phyloP scores from a whole-genome alignment of 1,140 invertebrate species.

The Thrips palmi region DNA sequence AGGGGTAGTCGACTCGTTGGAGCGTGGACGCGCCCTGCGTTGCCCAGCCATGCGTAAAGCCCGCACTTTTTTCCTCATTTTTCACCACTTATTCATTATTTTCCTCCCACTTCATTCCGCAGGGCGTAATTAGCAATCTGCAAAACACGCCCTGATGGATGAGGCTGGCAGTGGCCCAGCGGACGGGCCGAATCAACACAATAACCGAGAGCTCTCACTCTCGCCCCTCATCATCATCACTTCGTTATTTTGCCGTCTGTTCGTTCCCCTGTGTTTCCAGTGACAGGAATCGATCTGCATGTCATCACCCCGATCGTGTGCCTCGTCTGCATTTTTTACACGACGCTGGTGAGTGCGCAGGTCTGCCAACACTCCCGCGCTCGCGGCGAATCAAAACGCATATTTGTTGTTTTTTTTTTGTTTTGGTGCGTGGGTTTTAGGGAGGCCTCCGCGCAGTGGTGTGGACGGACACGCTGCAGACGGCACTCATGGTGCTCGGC shows the following conservation, averaged over 20 bases:
- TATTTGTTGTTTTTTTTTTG: neutral
- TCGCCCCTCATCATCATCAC: neutral
- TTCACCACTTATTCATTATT: too few relatives aligned
- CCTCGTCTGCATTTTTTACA: constrained; percentile 20
- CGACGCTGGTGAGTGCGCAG: constrained; percentile 16
- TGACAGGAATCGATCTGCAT: constrained; percentile 17
- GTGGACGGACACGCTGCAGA: constrained; percentile 73
- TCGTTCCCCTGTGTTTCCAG: constrained; percentile 15
- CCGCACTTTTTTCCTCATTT: too few relatives aligned
- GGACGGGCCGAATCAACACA: too few relatives aligned
- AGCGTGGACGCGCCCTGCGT: too few relatives aligned
- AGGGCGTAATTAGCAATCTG: too few relatives aligned
- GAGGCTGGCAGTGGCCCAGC: too few relatives aligned
- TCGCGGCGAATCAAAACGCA: neutral
- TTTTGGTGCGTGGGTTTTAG: constrained; percentile 25
- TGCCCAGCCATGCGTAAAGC: too few relatives aligned
- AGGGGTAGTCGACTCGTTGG: too few relatives aligned
- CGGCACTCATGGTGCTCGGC: constrained; percentile 52
- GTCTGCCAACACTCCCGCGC: neutral
- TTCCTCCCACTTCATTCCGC: too few relatives aligned
- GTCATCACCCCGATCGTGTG: constrained; percentile 17
- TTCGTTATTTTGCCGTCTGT: constrained; percentile 1
- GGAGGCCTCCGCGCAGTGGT: constrained; percentile 75
- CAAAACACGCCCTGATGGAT: too few relatives aligned
- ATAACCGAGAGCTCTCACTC: too few relatives aligned